These are phyloP conservation scores for Porites evermanni DNA, from an alignment of 92 coral and sea anemone species.

Conservation along the genomic window DNA sequence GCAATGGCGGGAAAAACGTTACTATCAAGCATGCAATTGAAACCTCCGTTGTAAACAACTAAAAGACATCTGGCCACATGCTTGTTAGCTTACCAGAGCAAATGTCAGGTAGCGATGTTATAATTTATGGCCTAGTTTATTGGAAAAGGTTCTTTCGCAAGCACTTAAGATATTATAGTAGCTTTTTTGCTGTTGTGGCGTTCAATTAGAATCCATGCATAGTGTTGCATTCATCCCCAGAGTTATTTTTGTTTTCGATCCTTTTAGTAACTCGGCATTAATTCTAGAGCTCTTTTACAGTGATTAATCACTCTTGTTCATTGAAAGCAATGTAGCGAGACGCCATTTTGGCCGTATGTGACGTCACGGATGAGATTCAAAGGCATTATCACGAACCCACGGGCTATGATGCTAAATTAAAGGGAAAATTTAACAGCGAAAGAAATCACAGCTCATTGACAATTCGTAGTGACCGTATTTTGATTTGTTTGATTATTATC, in stretches of 20 bases:
- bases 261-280: neutral
- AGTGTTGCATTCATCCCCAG: neutral
- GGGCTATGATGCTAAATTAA: no score
- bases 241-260: neutral
- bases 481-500: neutral
- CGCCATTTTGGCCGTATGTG: conserved; percentile 19
- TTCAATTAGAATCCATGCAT: neutral
- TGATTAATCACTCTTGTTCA: neutral
- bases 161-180: neutral
- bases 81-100: neutral
- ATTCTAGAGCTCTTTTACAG: neutral
- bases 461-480: neutral
- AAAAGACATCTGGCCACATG: conserved; percentile 22
- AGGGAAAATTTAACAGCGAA: neutral
- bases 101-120: neutral
- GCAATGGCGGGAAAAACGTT: conserved; percentile 26
- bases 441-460: neutral
- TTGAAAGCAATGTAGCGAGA: neutral
- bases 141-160: neutral
- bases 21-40: conserved; percentile 3
- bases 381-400: conserved; percentile 1
- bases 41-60: conserved; percentile 12
- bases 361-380: conserved; percentile 20
- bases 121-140: neutral
- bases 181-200: neutral